phyloP scores from a whole-genome alignment of 2,888 invertebrate genomes.

The Diplolepis rosae region DNA sequence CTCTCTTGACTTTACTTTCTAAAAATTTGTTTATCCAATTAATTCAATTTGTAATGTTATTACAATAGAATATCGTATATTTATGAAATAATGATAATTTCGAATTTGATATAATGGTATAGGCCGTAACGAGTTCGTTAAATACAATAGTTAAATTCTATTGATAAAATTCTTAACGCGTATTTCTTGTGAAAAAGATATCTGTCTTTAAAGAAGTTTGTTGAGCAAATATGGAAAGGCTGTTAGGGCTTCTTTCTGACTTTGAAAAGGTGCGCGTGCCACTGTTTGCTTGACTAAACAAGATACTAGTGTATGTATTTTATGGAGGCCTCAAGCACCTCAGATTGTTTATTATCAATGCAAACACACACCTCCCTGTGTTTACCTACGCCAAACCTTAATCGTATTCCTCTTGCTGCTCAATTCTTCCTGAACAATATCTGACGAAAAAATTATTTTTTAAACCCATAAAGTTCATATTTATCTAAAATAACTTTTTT shows the following conservation, averaged over 20 bases:
- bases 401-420: neutral
- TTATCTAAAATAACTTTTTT: too few relatives aligned
- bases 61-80: too few relatives aligned
- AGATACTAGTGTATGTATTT: slow-evolving; percentile 52
- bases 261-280: slow-evolving; percentile 61
- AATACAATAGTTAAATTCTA: neutral
- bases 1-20: neutral
- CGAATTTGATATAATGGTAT: too few relatives aligned
- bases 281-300: slow-evolving; percentile 70
- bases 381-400: slow-evolving; percentile 1
- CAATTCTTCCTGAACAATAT: neutral
- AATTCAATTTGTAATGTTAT: neutral
- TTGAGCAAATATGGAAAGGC: slow-evolving; percentile 56
- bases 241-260: slow-evolving; percentile 52
- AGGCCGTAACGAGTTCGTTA: neutral
- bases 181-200: neutral
- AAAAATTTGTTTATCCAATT: neutral
- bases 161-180: neutral
- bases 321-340: slow-evolving; percentile 19
- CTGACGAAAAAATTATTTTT: too few relatives aligned
- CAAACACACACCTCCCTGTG: slow-evolving; percentile 9
- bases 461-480: too few relatives aligned
- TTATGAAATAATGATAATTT: too few relatives aligned
- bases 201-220: slow-evolving; percentile 48
- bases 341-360: neutral